phyloP scores from a whole-genome alignment of 2,888 invertebrate species.

The Strigamia transsilvanica region DNA sequence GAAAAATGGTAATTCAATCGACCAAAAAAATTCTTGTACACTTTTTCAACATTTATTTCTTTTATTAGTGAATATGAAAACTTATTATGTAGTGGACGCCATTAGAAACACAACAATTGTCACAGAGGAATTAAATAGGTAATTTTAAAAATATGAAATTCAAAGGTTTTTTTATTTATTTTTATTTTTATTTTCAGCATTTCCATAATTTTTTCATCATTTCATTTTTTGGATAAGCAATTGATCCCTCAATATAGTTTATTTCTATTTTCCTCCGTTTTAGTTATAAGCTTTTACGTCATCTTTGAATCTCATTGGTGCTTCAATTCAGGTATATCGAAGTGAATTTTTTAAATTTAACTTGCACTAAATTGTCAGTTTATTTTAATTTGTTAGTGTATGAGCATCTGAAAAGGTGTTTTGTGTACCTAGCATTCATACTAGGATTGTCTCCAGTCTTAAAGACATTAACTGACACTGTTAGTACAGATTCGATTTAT shows the following conservation, averaged over 20 bases:
- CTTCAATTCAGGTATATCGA: slow-evolving; percentile 9
- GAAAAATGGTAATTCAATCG: slow-evolving; percentile 70
- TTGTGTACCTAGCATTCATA: slow-evolving; percentile 85
- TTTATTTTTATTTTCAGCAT: background rate
- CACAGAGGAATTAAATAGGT: slow-evolving; percentile 32
- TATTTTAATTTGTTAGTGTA: slow-evolving; percentile 16
- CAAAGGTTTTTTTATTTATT: background rate
- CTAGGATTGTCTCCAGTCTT: slow-evolving; percentile 89
- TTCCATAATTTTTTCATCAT: background rate
- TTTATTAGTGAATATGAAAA: slow-evolving; percentile 2
- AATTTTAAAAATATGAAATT: background rate
- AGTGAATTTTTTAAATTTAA: background rate
- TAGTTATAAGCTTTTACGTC: background rate
- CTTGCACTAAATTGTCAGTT: background rate
- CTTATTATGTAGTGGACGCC: background rate
- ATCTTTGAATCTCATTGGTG: slow-evolving; percentile 7
- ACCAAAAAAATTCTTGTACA: background rate
- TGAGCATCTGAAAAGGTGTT: slow-evolving; percentile 77
- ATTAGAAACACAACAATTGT: background rate
- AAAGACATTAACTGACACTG: slow-evolving; percentile 93
- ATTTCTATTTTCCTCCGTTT: background rate
- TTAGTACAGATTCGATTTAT: slow-evolving; percentile 97
- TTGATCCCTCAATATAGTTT: background rate
- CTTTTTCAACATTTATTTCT: background rate
- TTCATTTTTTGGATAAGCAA: background rate